These are phyloP conservation scores for Romanogobio albipinnatus DNA, from an alignment of 2,113 vertebrate species.

Conservation along the genomic window DNA sequence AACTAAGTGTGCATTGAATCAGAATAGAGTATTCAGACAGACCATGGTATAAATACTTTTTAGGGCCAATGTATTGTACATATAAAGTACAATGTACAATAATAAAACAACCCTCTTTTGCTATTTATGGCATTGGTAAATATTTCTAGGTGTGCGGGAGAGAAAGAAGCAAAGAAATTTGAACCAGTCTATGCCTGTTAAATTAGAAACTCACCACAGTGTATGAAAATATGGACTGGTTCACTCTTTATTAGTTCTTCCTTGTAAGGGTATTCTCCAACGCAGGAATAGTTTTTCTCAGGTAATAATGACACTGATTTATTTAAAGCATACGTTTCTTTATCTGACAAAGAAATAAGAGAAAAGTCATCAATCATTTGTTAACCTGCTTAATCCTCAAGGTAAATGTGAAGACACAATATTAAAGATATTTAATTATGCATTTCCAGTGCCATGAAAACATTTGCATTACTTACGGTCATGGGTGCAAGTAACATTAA, in stretches of 20 bases:
- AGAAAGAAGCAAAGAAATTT: not conserved
- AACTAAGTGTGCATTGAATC: no score
- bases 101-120: not conserved
- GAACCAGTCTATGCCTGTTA: not conserved
- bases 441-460: not conserved
- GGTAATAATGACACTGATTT: not conserved
- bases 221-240: accelerated
- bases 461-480: constrained; percentile 44
- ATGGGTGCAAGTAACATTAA: constrained; percentile 43
- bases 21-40: no score
- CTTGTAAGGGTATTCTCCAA: not conserved
- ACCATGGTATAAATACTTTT: not conserved
- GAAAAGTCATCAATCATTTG: not conserved
- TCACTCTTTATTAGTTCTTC: not conserved
- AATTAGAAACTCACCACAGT: constrained; percentile 40
- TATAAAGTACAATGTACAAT: not conserved
- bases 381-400: not conserved
- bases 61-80: not conserved
- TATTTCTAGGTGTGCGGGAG: not conserved
- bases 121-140: not conserved
- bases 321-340: not conserved
- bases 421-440: not conserved
- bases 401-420: no score
- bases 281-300: not conserved
- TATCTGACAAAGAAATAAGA: not conserved